Evolutionary conservation across 2,113 vertebrate species (phyloP), one percentile per base, ranked within the genome.

Genomic region (Clinocottus analis): DNA sequence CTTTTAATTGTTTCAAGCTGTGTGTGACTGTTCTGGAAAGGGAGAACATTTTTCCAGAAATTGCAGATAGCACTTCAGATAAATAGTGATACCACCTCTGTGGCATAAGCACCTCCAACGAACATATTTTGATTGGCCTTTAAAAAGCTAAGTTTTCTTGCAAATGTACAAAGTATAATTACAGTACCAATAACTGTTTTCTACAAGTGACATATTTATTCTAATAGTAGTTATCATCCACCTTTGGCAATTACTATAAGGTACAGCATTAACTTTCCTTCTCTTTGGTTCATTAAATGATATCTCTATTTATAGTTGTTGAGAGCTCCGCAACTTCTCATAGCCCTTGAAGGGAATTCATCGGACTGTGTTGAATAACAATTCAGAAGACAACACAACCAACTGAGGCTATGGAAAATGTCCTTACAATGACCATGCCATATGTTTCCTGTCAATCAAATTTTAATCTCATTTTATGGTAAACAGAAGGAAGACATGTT

Each of bases 201-300:
- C 83, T 75, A 76, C 64, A 77, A 77, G 83, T 89, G 79, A 77
- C 87, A 85, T 83, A 79, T 85, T 83, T 87, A 74, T 79, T 70
- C 60, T 78, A 75, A 43, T 62, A 41, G 79, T 84, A 79, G 75
- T 86, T 89, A 85, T 89, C 82, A 64, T 89, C 85, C 79, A 89
- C 91, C 83, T 92, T 60, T 83, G 72, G 87, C 85, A 91, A 90
- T 91, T 91, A 90, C 84, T 23, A 17, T 63, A 71, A 59, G n/a
- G n/a, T n/a, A n/a, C n/a, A n/a, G 65, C 81, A 90, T 88, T 86
- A 19, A 84, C 85, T 91, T 90, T 71, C 78, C 60, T 58, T 87
- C 75, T 84, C 85, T 91, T 92, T 86, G 75, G 78, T 85, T 84
- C 89, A 88, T 88, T 80, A 71, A 85, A 89, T 88, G 70, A 82